Percentiles rank a stretch among this genome's conserved stretches.
These are phyloP conservation scores for Fregata magnificens DNA, from an alignment of 2,113 vertebrate genomes.

Conservation along the genomic window DNA sequence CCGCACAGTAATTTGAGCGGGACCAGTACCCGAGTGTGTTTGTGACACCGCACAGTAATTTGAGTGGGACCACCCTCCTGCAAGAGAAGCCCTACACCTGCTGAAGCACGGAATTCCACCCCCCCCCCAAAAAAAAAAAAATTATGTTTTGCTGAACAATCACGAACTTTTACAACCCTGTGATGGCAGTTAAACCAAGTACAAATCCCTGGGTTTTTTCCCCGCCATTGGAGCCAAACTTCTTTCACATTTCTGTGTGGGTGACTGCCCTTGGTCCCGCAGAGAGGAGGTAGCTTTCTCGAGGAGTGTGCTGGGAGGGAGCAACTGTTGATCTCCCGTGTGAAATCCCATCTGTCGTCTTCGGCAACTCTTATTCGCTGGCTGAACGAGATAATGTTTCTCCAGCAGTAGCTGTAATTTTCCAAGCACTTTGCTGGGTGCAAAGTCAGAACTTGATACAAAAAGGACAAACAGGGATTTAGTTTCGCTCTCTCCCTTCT, in stretches of 20 bases:
- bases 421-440: background rate
- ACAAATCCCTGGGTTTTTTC: background rate
- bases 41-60: background rate
- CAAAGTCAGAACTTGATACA: background rate
- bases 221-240: background rate
- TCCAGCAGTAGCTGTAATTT: slow-evolving; percentile 19
- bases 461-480: background rate
- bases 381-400: slow-evolving; percentile 34
- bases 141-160: background rate
- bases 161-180: background rate
- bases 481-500: background rate
- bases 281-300: slow-evolving; percentile 5
- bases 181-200: background rate
- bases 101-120: background rate
- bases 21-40: background rate
- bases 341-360: slow-evolving; percentile 49
- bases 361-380: background rate
- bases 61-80: background rate
- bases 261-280: background rate
- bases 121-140: no score
- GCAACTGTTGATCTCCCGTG: slow-evolving; percentile 38
- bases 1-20: background rate
- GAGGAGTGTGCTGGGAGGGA: background rate
- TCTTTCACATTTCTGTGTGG: background rate
- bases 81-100: background rate